These are phyloP conservation scores for Oryzias celebensis DNA, from an alignment of 2,113 vertebrate species.

Conservation along the genomic window DNA sequence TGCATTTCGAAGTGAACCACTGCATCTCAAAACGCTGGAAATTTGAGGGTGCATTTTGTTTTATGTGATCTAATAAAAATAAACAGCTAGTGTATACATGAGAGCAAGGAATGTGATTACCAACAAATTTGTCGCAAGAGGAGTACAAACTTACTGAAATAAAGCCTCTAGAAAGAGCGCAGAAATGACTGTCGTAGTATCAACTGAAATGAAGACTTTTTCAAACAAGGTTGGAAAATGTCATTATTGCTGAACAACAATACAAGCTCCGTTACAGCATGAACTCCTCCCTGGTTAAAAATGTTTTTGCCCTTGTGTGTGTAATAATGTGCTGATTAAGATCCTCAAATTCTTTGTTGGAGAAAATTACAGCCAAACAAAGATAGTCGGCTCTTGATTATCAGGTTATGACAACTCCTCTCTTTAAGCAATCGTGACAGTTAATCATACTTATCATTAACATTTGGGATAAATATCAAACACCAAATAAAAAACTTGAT, in stretches of 20 bases:
- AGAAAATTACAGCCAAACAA: constrained; percentile 23
- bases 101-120: constrained; percentile 12
- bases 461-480: not conserved
- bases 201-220: constrained; percentile 33
- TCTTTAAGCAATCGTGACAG: not conserved
- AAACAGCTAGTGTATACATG: constrained; percentile 17
- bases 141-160: constrained; percentile 15
- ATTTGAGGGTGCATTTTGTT: no score
- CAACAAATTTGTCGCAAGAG: constrained; percentile 15
- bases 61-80: not conserved
- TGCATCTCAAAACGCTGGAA: constrained; percentile 14
- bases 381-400: constrained; percentile 5
- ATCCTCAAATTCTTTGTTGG: constrained; percentile 32
- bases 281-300: constrained; percentile 41
- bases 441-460: constrained; percentile 1
- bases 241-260: constrained; percentile 27
- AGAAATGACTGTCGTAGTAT: constrained; percentile 15
- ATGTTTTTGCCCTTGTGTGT: constrained; percentile 45
- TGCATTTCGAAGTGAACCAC: constrained; percentile 3
- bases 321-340: constrained; percentile 46
- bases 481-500: not conserved
- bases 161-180: constrained; percentile 13
- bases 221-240: constrained; percentile 27
- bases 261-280: constrained; percentile 42
- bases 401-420: not conserved